Base-by-base conservation (phyloP, 1,140 invertebrate species). In the Chironomus striatipennis region DNA sequence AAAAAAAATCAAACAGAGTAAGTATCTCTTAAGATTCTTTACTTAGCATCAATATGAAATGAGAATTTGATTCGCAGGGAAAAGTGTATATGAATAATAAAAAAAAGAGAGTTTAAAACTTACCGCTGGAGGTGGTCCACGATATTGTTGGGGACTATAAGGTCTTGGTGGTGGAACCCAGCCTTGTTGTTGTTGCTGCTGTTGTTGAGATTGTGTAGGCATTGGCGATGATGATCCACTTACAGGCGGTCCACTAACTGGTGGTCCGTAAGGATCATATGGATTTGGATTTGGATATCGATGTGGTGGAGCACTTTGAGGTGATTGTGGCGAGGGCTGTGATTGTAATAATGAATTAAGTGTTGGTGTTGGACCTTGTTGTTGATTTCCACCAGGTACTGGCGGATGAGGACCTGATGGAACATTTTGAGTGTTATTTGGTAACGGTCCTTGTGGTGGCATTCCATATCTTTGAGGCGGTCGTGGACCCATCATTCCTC, bases 261-360 rank as follows among this genome's bases (percentile, higher is more conserved):
- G 75, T 74, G 43, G 77, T 75, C 80, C 81, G 74, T 83, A 83
- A 20, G 79, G 81, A 77, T 82, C 81, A 73, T 82, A 82, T 74
- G 78, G 81, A 74, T 82, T 82, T 20, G 78, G 80, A 79, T 79
- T 83, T 8, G 65, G 65, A 70, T 6, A 18, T 77, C 78, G 84
- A 79, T 79, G 82, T 77, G 80, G 82, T 74, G 76, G 79, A 75
- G 81, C 83, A 76, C 47, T 57, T 57, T 57, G 47, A 57, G 47
- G 47, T n/a, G 47, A 57, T 76, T 84, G 87, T 75, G 86, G 85
- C 76, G 86, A 85, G 80, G 90, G 88, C 76, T 91, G 92, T 43
- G 91, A 90, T 83, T 94, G 93, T 47, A 96, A 85, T 78, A 96
- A 84, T 79, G 95, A 94, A 83, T 96, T 96, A 75, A 96, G 85